Percentiles rank a stretch among this genome's conserved stretches.
These are phyloP conservation scores for Acrossocheilus wenchowensis DNA, from an alignment of 2,797 vertebrate genomes.

Conservation along the genomic window DNA sequence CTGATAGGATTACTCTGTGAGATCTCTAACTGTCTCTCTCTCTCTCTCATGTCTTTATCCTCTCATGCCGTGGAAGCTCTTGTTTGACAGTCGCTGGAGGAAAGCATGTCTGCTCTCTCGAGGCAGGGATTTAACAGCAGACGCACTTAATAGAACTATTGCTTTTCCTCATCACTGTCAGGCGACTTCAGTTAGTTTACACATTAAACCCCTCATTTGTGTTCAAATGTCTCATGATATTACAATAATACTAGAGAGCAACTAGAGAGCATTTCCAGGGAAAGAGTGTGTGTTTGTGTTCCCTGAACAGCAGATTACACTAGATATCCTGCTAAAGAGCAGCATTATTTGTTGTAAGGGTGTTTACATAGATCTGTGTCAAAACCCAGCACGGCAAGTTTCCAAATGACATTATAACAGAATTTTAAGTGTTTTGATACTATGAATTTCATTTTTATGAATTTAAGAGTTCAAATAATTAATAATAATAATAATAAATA, in stretches of 20 bases:
- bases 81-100: slow-evolving; percentile 12
- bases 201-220: slow-evolving; percentile 28
- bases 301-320: neutral
- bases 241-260: neutral
- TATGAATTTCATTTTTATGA: neutral
- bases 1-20: slow-evolving; percentile 20
- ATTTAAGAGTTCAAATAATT: neutral
- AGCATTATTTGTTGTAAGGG: neutral
- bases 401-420: neutral
- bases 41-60: slow-evolving; percentile 37
- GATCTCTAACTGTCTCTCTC: slow-evolving; percentile 20
- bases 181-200: neutral
- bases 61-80: slow-evolving; percentile 13
- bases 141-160: slow-evolving; percentile 10
- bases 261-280: neutral
- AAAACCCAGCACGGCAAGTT: neutral
- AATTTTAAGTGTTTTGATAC: neutral
- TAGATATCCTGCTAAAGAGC: neutral
- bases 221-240: neutral
- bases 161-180: slow-evolving; percentile 8
- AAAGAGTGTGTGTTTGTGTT: neutral
- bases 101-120: slow-evolving; percentile 11
- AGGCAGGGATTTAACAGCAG: slow-evolving; percentile 22
- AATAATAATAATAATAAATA: neutral
- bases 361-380: neutral